phyloP scores from a whole-genome alignment of 2,113 vertebrate genomes.

The Chrysemys picta region DNA sequence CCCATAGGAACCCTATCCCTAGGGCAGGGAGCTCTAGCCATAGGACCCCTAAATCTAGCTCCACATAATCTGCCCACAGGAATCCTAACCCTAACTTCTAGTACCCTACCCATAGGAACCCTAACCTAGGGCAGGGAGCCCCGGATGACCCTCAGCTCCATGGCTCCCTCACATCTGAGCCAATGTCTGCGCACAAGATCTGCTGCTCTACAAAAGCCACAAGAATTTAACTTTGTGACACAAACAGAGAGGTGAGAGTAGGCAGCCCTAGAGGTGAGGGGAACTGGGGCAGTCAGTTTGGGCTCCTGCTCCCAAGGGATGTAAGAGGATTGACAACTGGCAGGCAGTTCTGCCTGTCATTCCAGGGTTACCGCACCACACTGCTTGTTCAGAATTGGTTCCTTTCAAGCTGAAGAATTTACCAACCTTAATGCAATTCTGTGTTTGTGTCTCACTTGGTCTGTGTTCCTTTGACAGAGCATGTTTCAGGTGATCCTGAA shows the following conservation, averaged over 20 bases:
- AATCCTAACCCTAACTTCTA: no score
- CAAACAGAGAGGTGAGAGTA: neutral
- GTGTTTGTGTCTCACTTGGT: neutral
- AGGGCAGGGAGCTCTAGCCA: no score
- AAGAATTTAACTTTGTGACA: neutral
- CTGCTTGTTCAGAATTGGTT: neutral
- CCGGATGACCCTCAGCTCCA: neutral
- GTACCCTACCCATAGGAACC: no score
- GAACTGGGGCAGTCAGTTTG: neutral
- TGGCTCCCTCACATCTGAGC: neutral
- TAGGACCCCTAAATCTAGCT: no score
- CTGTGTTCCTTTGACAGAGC: neutral
- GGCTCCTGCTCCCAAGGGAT: neutral
- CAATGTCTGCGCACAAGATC: neutral
- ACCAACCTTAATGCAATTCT: neutral
- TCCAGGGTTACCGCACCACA: neutral
- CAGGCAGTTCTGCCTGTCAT: neutral
- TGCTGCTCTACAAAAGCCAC: neutral
- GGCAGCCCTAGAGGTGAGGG: neutral
- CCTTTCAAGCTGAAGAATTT: neutral
- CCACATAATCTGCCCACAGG: no score
- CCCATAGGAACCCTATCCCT: no score
- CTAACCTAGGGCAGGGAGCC: no score
- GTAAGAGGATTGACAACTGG: neutral
- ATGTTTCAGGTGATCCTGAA: conserved; percentile 21